Evolutionary conservation across 1,140 invertebrate genomes (phyloP).

Genomic region (Drosophila sechellia): DNA sequence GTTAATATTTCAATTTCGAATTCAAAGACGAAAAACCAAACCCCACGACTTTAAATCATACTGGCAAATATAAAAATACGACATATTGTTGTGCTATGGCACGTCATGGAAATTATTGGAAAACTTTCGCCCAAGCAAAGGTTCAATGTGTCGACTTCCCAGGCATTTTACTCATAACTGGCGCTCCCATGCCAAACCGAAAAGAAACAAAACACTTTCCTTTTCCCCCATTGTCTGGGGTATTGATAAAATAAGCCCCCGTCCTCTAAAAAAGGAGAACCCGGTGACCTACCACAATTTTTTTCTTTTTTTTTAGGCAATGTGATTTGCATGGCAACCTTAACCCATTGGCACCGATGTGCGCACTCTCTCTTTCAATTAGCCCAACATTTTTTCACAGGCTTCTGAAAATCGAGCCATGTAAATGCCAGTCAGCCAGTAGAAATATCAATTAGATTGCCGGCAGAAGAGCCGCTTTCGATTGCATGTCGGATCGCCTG

Average conservation of each 20-base stretch:
- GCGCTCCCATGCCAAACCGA: conserved; percentile 15
- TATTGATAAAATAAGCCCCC: conserved; percentile 37
- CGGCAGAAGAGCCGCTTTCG: conserved; percentile 34
- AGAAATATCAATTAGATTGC: conserved; percentile 75
- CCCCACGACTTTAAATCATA: not conserved
- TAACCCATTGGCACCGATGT: conserved; percentile 75
- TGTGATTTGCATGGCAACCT: conserved; percentile 68
- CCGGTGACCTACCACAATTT: conserved; percentile 51
- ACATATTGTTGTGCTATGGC: not conserved
- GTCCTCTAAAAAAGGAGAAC: not conserved
- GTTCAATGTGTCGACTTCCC: conserved; percentile 19
- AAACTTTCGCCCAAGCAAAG: conserved; percentile 30
- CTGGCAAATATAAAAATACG: not conserved
- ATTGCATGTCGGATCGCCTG: conserved; percentile 36
- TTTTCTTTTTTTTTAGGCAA: conserved; percentile 3
- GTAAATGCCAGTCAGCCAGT: conserved; percentile 35
- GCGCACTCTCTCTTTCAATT: conserved; percentile 68
- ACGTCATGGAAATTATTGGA: conserved; percentile 27
- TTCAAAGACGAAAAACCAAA: not conserved
- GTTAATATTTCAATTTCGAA: not conserved
- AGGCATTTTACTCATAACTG: conserved; percentile 33
- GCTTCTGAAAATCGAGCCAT: conserved; percentile 5
- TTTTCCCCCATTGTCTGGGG: conserved; percentile 33
- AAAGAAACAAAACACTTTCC: conserved; percentile 15
- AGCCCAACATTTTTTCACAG: conserved; percentile 17